A percentile compares a stretch with the other conserved stretches of the same genome.
phyloP scores from a whole-genome alignment of 2,797 vertebrate species.

The Sebastes baramenuke region DNA sequence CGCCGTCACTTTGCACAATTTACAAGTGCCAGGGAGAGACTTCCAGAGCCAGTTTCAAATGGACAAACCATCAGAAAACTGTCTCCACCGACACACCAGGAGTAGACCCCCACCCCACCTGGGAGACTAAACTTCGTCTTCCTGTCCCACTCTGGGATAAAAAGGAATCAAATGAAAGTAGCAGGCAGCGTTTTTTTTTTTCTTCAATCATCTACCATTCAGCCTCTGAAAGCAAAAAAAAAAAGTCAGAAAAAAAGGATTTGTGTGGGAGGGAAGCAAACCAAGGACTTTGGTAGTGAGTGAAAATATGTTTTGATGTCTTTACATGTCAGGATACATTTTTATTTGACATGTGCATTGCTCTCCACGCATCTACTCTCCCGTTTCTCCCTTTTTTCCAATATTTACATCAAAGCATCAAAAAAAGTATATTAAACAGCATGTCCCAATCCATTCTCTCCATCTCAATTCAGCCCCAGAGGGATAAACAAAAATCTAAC shows the following conservation, averaged over 20 bases:
- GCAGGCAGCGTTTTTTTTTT: constrained; percentile 58
- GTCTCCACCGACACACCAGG: constrained; percentile 55
- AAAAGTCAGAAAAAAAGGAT: constrained; percentile 66
- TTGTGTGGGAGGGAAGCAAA: constrained; percentile 74
- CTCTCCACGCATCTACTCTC: constrained; percentile 83
- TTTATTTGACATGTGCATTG: constrained; percentile 75
- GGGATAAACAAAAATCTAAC: constrained; percentile 60
- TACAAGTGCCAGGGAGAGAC: constrained; percentile 87
- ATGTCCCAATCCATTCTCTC: constrained; percentile 79
- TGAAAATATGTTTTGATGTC: constrained; percentile 72
- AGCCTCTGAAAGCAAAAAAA: constrained; percentile 76
- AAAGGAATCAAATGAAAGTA: constrained; percentile 69
- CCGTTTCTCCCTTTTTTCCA: constrained; percentile 85
- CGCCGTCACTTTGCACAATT: constrained; percentile 86
- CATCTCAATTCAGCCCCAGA: constrained; percentile 53
- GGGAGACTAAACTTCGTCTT: constrained; percentile 65
- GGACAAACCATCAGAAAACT: constrained; percentile 70
- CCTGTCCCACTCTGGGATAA: constrained; percentile 68
- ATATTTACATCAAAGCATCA: constrained; percentile 95
- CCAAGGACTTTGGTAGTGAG: constrained; percentile 77
- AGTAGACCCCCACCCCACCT: constrained; percentile 53
- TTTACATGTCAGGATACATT: constrained; percentile 75
- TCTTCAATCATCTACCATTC: constrained; percentile 71
- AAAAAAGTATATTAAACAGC: constrained; percentile 96
- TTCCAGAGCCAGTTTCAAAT: constrained; percentile 75